These are phyloP conservation scores for Standfussiana lucernea DNA, from an alignment of 2,888 invertebrate species.

Conservation along the genomic window DNA sequence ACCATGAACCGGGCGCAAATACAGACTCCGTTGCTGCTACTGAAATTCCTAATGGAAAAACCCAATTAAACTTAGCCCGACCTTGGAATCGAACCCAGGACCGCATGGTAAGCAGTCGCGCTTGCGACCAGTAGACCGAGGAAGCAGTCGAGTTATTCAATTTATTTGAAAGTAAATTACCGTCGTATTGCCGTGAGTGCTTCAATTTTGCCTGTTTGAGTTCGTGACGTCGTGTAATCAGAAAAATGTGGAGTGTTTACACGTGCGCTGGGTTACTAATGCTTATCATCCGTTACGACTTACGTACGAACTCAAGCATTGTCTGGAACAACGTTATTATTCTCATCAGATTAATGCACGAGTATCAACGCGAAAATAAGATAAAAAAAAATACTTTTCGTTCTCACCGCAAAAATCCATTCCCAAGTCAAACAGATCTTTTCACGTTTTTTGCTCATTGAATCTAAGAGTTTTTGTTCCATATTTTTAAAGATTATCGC, in stretches of 20 bases:
- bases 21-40: too few species aligned
- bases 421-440: slow-evolving; percentile 87
- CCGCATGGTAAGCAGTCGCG: too few species aligned
- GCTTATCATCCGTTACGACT: slow-evolving; percentile 39
- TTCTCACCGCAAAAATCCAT: slow-evolving; percentile 87
- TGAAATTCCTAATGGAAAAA: too few species aligned
- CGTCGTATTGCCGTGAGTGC: slow-evolving; percentile 38
- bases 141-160: too few species aligned
- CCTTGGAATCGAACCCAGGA: too few species aligned
- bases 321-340: slow-evolving; percentile 64
- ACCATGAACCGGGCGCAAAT: too few species aligned
- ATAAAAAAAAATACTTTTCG: slow-evolving; percentile 80
- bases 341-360: slow-evolving; percentile 82
- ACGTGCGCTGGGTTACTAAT: slow-evolving; percentile 34
- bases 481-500: slow-evolving; percentile 77
- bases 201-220: slow-evolving; percentile 59
- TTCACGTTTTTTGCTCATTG: slow-evolving; percentile 82
- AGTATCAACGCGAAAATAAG: slow-evolving; percentile 79
- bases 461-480: slow-evolving; percentile 77
- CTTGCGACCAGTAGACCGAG: too few species aligned
- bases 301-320: slow-evolving; percentile 20
- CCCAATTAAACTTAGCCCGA: too few species aligned
- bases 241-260: slow-evolving; percentile 36
- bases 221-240: slow-evolving; percentile 45
- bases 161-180: slow-evolving; percentile 63